A percentile compares a stretch with the other conserved stretches of the same genome.
These are phyloP conservation scores for Bufo gargarizans DNA, from an alignment of 2,113 vertebrate genomes.

Conservation along the genomic window DNA sequence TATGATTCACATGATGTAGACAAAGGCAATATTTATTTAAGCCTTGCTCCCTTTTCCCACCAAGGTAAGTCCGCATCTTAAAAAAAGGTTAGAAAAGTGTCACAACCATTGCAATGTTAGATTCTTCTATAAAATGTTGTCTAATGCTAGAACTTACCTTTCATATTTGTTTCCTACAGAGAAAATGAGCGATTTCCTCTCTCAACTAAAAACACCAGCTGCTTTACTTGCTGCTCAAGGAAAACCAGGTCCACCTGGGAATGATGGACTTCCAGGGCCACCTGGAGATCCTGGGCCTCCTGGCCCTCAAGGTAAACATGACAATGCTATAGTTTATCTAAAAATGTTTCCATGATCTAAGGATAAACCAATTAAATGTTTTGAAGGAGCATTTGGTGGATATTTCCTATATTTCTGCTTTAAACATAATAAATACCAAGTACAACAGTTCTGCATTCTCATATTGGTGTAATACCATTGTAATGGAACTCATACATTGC, in stretches of 20 bases:
- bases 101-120: background rate
- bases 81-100: background rate
- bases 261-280: slow-evolving; percentile 85
- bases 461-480: background rate
- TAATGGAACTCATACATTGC: background rate
- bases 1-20: background rate
- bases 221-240: slow-evolving; percentile 88
- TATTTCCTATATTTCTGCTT: background rate
- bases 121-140: background rate
- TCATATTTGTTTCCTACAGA: slow-evolving; percentile 68
- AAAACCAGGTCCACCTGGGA: slow-evolving; percentile 87
- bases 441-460: background rate
- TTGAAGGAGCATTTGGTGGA: background rate
- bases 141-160: background rate
- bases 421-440: background rate
- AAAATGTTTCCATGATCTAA: background rate
- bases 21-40: background rate
- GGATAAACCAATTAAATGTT: background rate
- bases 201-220: slow-evolving; percentile 83
- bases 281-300: slow-evolving; percentile 84
- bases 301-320: slow-evolving; percentile 85
- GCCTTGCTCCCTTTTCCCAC: no score
- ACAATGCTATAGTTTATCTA: slow-evolving; percentile 8
- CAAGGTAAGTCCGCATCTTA: no score
- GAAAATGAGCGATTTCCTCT: slow-evolving; percentile 77